Percentiles rank a stretch among this genome's conserved stretches.
Evolutionary conservation across 2,113 vertebrate genomes (phyloP).

Genomic region (Gnathonemus echidnorhynchus): DNA sequence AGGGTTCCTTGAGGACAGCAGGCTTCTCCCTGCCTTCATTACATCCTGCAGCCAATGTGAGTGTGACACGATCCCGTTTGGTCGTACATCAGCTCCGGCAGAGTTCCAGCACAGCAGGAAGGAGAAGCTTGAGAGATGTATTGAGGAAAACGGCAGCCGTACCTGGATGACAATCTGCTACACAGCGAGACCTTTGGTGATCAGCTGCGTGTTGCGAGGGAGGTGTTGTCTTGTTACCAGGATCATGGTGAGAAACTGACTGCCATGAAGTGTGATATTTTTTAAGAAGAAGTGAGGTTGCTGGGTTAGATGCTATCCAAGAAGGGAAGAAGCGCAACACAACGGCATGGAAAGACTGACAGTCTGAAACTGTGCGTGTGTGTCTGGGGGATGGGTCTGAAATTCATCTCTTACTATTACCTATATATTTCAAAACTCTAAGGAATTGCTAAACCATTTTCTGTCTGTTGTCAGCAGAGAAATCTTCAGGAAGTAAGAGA

Average conservation of each 20-base stretch:
- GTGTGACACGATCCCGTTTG: background rate
- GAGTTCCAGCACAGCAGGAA: background rate
- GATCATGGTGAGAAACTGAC: background rate
- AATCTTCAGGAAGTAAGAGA: background rate
- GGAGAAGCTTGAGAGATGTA: background rate
- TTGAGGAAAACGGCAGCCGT: background rate
- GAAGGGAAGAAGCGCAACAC: background rate
- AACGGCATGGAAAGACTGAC: background rate
- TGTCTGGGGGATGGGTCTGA: background rate
- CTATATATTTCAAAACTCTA: background rate
- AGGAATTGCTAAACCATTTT: background rate
- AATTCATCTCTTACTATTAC: background rate
- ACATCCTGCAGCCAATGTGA: background rate
- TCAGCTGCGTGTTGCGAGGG: background rate
- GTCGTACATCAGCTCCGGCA: background rate
- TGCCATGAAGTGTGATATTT: background rate
- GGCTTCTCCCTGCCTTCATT: background rate
- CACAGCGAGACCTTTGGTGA: background rate
- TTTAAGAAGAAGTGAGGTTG: background rate
- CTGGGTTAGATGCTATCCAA: background rate
- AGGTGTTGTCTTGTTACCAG: background rate
- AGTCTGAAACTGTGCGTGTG: background rate
- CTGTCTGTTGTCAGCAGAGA: background rate
- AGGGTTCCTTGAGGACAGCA: background rate
- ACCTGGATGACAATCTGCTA: background rate